Percentiles rank a stretch among this genome's conserved stretches.
Conservation (phyloP, 2,888 invertebrate species). For the Acanthosoma haemorrhoidale region DNA sequence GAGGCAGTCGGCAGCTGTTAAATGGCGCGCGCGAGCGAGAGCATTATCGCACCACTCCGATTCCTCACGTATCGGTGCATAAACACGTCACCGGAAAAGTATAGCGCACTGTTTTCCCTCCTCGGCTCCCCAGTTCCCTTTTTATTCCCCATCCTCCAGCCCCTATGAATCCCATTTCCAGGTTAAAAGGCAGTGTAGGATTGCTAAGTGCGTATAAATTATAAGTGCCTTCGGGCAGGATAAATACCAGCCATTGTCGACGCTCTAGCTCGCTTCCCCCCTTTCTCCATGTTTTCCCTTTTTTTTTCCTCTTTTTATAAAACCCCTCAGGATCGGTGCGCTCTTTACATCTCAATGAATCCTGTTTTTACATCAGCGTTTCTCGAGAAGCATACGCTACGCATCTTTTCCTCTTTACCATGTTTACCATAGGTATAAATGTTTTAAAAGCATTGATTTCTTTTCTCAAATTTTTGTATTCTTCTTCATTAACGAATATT, state of each 20-base stretch:
- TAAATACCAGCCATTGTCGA: constrained; percentile 27
- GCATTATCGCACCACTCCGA: background rate
- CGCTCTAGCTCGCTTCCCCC: background rate
- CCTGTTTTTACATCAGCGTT: background rate
- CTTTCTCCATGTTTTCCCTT: background rate
- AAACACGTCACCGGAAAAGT: constrained; percentile 2
- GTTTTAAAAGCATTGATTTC: constrained; percentile 5
- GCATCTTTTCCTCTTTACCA: background rate
- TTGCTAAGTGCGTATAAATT: constrained; percentile 31
- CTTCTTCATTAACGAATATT: too few relatives aligned
- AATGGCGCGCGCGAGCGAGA: background rate
- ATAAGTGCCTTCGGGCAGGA: constrained; percentile 19
- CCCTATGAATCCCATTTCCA: constrained; percentile 15
- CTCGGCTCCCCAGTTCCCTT: constrained; percentile 4
- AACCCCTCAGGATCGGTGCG: background rate
- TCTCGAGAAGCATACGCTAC: background rate
- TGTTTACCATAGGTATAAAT: background rate
- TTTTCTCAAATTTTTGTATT: too few relatives aligned
- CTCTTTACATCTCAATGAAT: constrained; percentile 29
- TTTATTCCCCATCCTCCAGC: background rate
- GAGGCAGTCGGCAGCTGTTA: background rate
- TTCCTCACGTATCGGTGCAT: constrained; percentile 5
- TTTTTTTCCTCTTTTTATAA: background rate
- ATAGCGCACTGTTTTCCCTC: background rate
- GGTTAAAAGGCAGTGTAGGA: constrained; percentile 6